Evolutionary conservation across 2,113 vertebrate species (phyloP).

Genomic region (Nettapus auritus): DNA sequence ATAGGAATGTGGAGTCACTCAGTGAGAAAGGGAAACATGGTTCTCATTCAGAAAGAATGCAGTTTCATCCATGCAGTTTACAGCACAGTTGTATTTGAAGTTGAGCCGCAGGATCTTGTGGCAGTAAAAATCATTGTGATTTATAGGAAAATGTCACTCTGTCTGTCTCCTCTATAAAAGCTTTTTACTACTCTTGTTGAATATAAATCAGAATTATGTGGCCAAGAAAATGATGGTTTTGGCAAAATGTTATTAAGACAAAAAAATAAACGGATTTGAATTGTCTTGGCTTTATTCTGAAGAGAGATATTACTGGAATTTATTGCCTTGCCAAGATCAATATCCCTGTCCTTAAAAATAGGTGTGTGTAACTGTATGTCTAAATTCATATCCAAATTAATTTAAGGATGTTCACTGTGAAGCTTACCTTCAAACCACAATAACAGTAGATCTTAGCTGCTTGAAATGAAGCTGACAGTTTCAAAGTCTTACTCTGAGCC

Average conservation of each 20-base stretch:
- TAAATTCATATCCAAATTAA: constrained; percentile 64
- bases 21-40: constrained; percentile 57
- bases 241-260: constrained; percentile 71
- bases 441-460: neutral
- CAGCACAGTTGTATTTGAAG: constrained; percentile 71
- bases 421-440: constrained; percentile 32
- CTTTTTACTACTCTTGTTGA: constrained; percentile 75
- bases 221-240: constrained; percentile 77
- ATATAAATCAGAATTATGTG: constrained; percentile 76
- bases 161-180: constrained; percentile 73
- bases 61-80: constrained; percentile 59
- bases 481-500: neutral
- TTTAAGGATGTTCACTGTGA: constrained; percentile 39
- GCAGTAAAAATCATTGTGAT: constrained; percentile 77
- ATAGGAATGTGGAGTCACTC: constrained; percentile 65
- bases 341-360: constrained; percentile 78
- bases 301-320: constrained; percentile 76
- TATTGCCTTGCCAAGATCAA: constrained; percentile 76
- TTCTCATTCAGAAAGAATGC: constrained; percentile 80
- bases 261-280: constrained; percentile 70
- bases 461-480: constrained; percentile 32
- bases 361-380: constrained; percentile 55
- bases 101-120: constrained; percentile 54
- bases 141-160: constrained; percentile 79
- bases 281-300: constrained; percentile 75